Evolutionary conservation across 2,888 invertebrate species (phyloP).

Genomic region (Lasius fuliginosus): DNA sequence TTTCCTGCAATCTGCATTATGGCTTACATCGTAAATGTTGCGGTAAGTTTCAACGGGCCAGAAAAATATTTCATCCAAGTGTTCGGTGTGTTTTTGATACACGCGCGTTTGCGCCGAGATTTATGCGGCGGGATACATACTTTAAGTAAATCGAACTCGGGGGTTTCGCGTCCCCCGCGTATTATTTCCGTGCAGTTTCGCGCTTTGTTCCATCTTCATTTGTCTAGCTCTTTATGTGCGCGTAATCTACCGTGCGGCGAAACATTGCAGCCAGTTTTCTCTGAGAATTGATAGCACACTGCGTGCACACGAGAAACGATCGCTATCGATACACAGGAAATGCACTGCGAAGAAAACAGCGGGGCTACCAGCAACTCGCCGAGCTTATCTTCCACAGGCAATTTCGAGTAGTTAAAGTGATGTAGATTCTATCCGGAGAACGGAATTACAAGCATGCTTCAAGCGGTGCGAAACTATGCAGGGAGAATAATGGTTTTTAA

Average conservation of each 20-base stretch:
- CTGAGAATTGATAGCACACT: conserved; percentile 43
- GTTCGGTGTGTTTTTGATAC: conserved; percentile 6
- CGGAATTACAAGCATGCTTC: conserved; percentile 6
- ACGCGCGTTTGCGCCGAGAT: background rate
- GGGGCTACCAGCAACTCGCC: conserved; percentile 15
- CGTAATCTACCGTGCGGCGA: conserved; percentile 50
- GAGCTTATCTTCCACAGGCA: conserved; percentile 43
- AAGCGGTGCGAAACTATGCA: background rate
- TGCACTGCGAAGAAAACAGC: conserved; percentile 42
- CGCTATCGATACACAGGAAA: conserved; percentile 46
- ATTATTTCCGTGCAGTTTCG: conserved; percentile 53
- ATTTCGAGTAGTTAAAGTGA: conserved; percentile 51
- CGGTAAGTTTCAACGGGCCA: background rate
- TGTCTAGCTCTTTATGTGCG: conserved; percentile 40
- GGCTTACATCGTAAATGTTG: background rate
- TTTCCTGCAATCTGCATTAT: background rate
- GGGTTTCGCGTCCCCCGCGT: background rate
- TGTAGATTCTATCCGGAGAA: conserved; percentile 32
- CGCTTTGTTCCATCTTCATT: conserved; percentile 55
- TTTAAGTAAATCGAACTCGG: conserved; percentile 40
- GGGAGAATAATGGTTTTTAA: background rate
- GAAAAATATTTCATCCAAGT: background rate
- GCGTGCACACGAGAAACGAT: conserved; percentile 47
- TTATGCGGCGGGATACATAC: background rate
- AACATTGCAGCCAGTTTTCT: conserved; percentile 46